Base-by-base conservation (phyloP, 2,113 vertebrate species). In the Campylorhamphus procurvoides region DNA sequence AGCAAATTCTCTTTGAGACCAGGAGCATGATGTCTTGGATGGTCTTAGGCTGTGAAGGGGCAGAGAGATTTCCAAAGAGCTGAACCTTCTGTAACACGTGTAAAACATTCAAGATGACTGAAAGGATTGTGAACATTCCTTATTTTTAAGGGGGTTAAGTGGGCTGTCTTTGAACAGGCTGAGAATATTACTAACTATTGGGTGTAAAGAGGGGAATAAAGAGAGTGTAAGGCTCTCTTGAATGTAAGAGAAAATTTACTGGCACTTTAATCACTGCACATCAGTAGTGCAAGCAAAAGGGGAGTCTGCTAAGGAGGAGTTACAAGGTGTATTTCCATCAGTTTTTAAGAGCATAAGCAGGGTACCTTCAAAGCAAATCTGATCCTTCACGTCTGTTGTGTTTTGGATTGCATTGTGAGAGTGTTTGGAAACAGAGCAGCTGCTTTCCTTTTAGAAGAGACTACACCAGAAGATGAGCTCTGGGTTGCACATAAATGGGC, bases 311-410 rank as follows among this genome's bases (percentile, higher is more conserved):
- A 47, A 12, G 23, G 17, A 73, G 28, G n/a, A 62, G 18, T 60
- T 37, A 47, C 8, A 56, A 25, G 2, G 2, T 31, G 14, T 12
- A 2, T 64, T 77, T 77, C 49, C 12, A 6, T 73, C 33, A 44
- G 9, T 59, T 23, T 72, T 39, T 4, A 29, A 58, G 29, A 79
- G 40, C 13, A 9, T 56, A 27, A 20, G 5, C 23, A 73, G 33
- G 11, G 15, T 24, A n/a, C 59, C 31, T 81, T 72, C 1, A 9
- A 64, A 77, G 18, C 19, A 89, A 46, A 29, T 42, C 8, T 73
- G 33, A 17, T 64, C 19, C 5, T 74, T 50, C 27, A 18, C 0
- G 0, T 35, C 10, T 58, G 3, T 37, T 60, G 4, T 77, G n/a
- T 42, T 77, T 42, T 56, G 55, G 6, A 60, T 44, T 79, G 18